These are phyloP conservation scores for Alosa sapidissima DNA, from an alignment of 2,797 vertebrate species.

Conservation along the genomic window DNA sequence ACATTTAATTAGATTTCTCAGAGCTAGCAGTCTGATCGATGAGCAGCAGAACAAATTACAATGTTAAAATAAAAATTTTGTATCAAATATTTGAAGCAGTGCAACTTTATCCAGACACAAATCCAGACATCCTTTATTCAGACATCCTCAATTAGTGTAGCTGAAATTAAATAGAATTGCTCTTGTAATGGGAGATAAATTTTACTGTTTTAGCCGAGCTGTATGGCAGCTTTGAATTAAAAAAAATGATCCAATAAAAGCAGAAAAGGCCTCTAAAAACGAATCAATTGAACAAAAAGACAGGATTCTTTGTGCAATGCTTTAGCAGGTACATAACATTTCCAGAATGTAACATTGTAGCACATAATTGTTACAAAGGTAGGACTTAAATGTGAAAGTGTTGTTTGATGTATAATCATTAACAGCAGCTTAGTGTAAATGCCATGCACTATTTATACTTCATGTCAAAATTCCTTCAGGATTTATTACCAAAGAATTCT, in stretches of 20 bases:
- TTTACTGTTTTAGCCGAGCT: not conserved
- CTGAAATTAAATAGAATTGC: not conserved
- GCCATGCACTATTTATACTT: not conserved
- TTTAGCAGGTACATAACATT: not conserved
- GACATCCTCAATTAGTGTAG: not conserved
- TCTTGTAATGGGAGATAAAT: not conserved
- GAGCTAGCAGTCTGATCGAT: not conserved
- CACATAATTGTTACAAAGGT: not conserved
- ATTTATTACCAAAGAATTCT: not conserved
- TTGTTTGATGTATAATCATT: too few relatives aligned
- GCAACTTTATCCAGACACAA: not conserved
- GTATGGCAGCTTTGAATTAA: not conserved
- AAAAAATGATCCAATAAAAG: not conserved
- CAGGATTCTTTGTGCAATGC: not conserved
- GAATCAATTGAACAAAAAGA: not conserved
- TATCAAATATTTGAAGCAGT: not conserved
- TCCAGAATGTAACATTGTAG: not conserved
- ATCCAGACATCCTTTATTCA: not conserved
- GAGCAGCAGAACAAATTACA: not conserved
- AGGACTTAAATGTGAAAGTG: not conserved
- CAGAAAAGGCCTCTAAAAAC: not conserved
- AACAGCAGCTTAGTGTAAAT: too few relatives aligned
- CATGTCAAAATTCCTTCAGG: not conserved
- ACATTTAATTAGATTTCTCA: slow-evolving; percentile 22
- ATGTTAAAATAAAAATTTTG: not conserved